These are phyloP conservation scores for Brachynemurus nebulosus DNA, from an alignment of 2,888 invertebrate genomes.

Conservation along the genomic window DNA sequence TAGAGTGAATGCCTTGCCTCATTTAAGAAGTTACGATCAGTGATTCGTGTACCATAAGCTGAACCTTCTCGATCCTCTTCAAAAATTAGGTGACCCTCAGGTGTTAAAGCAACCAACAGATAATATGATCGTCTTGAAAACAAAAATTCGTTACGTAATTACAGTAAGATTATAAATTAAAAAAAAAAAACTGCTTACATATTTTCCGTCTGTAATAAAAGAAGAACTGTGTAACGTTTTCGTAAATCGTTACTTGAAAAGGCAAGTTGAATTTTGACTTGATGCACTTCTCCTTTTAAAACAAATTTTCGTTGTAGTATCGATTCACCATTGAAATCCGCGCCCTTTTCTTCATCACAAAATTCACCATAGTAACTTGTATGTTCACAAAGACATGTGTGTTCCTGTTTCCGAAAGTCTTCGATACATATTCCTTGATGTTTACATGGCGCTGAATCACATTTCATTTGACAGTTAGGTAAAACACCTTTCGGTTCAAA, in stretches of 20 bases:
- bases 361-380: constrained; percentile 83
- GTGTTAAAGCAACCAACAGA: constrained; percentile 64
- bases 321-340: constrained; percentile 78
- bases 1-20: constrained; percentile 67
- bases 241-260: constrained; percentile 72
- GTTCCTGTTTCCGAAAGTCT: constrained; percentile 73
- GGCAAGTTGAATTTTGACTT: constrained; percentile 73
- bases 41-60: constrained; percentile 56
- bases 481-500: constrained; percentile 52
- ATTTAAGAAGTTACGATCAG: constrained; percentile 68
- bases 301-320: constrained; percentile 66
- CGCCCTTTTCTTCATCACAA: constrained; percentile 81
- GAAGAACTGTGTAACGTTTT: constrained; percentile 62
- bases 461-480: constrained; percentile 77
- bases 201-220: constrained; percentile 70
- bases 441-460: constrained; percentile 75
- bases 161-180: no score
- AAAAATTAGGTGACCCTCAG: constrained; percentile 69
- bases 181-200: constrained; percentile 51
- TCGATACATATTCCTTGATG: constrained; percentile 80
- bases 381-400: constrained; percentile 76
- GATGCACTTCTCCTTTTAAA: constrained; percentile 51
- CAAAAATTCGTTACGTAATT: no score
- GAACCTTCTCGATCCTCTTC: constrained; percentile 72
- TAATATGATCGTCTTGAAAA: constrained; percentile 62